Base-by-base conservation (phyloP, 2,797 vertebrate genomes). In the Acestrorhynchus altus region DNA sequence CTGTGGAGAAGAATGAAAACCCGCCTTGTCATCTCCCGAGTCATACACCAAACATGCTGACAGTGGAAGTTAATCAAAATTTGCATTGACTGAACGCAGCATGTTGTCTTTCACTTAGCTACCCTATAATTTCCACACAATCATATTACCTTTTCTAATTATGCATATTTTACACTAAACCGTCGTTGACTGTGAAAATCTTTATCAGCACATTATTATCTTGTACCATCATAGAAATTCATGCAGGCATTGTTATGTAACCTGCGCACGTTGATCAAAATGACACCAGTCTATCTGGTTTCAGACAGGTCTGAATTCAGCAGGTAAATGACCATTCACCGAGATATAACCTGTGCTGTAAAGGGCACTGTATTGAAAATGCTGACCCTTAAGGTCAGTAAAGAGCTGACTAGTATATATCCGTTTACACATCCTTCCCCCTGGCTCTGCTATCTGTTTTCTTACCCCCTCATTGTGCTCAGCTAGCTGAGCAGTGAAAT, bases 361-460 rank as follows among this genome's bases (percentile, higher is more conserved):
- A 70, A 70, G 66, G 57, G 52, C 52, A 31, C 72, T 81, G 82
- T 78, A 83, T 85, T 87, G 86, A 89, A 89, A 92, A 82, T 85
- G 87, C 83, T 91, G 90, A 92, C 92, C 92, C 74, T 92, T 88
- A 85, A 74, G 90, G 87, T 87, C 87, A 89, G 80, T 61, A 89
- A 93, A 91, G 77, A 88, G 93, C 93, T 94, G 92, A 93, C 91
- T 89, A 81, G 22, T 59, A 83, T 85, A 59, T 86, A 91, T 94
- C 90, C 47, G 8, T 77, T 94, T 93, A 88, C 90, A 83, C 89
- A 79, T 87, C 84, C 86, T 89, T 90, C 90, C 89, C 88, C 60
- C 83, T 83, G 59, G 56, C 60, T 67, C 82, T 73, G 81, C 56
- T 31, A 86, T 87, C 76, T 71, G 86, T 78, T 79, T 83, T 75